Conservation (phyloP, 1,140 invertebrate genomes). For the Andrena cerasifolii region DNA sequence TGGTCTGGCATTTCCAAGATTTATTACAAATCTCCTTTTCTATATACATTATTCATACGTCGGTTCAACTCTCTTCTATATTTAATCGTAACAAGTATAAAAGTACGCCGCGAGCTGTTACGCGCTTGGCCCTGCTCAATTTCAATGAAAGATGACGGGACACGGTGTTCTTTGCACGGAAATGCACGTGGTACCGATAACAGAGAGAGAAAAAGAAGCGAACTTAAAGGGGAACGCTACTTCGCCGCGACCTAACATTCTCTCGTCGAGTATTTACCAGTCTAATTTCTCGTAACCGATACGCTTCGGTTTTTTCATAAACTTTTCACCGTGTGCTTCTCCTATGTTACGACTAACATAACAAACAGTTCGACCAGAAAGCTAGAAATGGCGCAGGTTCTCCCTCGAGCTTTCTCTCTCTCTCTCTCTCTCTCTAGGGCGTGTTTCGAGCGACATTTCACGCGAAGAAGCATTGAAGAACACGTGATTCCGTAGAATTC, state of each 20-base stretch:
- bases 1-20: constrained; percentile 41
- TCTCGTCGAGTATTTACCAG: constrained; percentile 22
- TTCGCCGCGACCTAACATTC: neutral
- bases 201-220: neutral
- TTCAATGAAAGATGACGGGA: constrained; percentile 8
- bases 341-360: neutral
- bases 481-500: too few species aligned
- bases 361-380: neutral
- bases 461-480: too few species aligned
- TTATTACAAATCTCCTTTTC: constrained; percentile 74
- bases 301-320: neutral
- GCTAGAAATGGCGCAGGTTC: too few species aligned
- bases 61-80: constrained; percentile 28
- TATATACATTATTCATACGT: constrained; percentile 69
- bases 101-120: constrained; percentile 35
- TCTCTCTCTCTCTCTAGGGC: too few species aligned
- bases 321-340: too few species aligned
- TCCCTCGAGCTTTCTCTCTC: too few species aligned
- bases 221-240: constrained; percentile 21
- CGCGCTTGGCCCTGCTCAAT: constrained; percentile 13
- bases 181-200: neutral
- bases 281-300: constrained; percentile 9
- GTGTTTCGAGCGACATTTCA: too few species aligned
- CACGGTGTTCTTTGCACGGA: too few species aligned
- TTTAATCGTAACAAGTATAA: constrained; percentile 51